Evolutionary conservation across 2,113 vertebrate species (phyloP), one percentile per base, ranked within the genome.

Genomic region (Chelonoidis abingdonii): DNA sequence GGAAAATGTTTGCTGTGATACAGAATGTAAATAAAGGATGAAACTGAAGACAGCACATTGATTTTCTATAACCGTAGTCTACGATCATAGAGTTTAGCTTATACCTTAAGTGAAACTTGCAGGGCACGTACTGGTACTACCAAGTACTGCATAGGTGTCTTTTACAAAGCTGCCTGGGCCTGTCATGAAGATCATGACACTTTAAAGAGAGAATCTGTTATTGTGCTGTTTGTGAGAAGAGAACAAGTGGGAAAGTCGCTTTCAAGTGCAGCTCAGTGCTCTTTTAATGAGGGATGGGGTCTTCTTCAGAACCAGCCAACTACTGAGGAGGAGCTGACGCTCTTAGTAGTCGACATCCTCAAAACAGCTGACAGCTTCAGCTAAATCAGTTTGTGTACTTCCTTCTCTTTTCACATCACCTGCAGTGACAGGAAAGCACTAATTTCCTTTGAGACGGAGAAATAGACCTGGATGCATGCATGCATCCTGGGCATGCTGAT

Each of bases 321-420:
- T 98, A 98, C 98, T 98, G 98, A 99, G 98, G 98, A 98, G 98
- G 98, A 98, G 97, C 97, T 95, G 97, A 96, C 96, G 98, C 97
- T 98, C 97, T 98, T 96, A 93, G 97, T 97, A 96, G 95, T 98
- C 93, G 89, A 94, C 93, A 98, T 98, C 97, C 98, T 99, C 98
- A 96, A 98, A 98, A 98, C 97, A 97, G 98, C 98, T 98, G 98
- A 99, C 98, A 99, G 98, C 96, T 98, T 97, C 97, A 98, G 98
- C 99, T 99, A 99, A 99, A 99, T 99, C 98, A 99, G 98, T 97
- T 91, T 97, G 98, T 97, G 96, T 98, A 97, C 98, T 98, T 97
- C 98, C 96, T 98, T 97, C 97, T 97, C 98, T 98, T 98, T 98
- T 98, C 98, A 91, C 90, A 97, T 97, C 96, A 98, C 98, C 98